These are phyloP conservation scores for Lynx canadensis DNA, from an alignment of 2,113 vertebrate species.

Conservation along the genomic window DNA sequence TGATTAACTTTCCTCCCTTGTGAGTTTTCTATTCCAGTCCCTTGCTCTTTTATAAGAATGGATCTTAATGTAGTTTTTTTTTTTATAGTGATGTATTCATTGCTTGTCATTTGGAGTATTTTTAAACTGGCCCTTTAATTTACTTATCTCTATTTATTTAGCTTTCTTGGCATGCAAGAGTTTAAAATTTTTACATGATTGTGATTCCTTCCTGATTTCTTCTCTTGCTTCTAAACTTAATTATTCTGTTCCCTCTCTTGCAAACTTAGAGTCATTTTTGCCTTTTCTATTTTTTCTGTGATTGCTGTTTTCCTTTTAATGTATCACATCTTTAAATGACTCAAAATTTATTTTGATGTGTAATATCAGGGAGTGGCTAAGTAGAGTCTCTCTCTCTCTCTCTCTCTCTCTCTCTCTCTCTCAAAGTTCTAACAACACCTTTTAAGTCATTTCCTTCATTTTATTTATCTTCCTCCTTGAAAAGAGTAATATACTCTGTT, in stretches of 20 bases:
- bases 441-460: neutral
- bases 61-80: neutral
- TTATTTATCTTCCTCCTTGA: neutral
- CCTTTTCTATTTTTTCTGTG: neutral
- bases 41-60: neutral
- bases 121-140: neutral
- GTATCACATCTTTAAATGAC: slow-evolving; percentile 31
- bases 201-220: slow-evolving; percentile 16
- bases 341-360: neutral
- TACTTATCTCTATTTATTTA: neutral
- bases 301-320: neutral
- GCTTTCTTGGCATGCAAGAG: neutral
- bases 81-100: neutral
- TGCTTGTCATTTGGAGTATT: neutral
- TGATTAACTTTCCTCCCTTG: slow-evolving; percentile 13
- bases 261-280: neutral
- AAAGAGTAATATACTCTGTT: neutral
- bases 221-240: neutral
- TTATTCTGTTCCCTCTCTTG: neutral
- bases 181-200: neutral
- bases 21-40: neutral
- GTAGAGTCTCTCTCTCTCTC: neutral
- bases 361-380: neutral
- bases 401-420: neutral
- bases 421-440: neutral